These are phyloP conservation scores for Furcula furcula DNA, from an alignment of 2,888 invertebrate species.

Conservation along the genomic window DNA sequence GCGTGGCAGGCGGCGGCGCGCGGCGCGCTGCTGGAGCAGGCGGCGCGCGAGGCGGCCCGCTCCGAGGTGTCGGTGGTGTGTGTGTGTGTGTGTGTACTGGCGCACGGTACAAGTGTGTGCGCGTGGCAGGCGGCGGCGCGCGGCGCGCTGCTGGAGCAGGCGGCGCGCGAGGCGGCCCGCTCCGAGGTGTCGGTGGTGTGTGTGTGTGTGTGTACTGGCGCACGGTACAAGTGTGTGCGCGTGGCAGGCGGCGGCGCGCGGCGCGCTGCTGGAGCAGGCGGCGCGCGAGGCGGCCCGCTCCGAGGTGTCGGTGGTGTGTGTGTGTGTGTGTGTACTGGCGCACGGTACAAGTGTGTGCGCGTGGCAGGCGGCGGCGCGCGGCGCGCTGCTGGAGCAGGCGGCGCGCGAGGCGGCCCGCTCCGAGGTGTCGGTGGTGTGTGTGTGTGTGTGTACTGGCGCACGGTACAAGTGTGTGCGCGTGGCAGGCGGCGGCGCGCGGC, in stretches of 20 bases:
- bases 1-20: conserved; percentile 21
- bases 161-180: conserved; percentile 15
- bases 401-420: conserved; percentile 18
- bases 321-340: conserved; percentile 17
- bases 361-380: conserved; percentile 21
- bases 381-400: conserved; percentile 14
- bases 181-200: conserved; percentile 18
- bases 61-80: conserved; percentile 19
- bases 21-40: conserved; percentile 15
- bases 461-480: too few species aligned
- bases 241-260: conserved; percentile 23
- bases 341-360: conserved; percentile 16
- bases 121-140: conserved; percentile 20
- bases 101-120: conserved; percentile 17
- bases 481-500: conserved; percentile 21
- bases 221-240: too few species aligned
- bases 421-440: conserved; percentile 15
- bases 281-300: conserved; percentile 23
- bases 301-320: conserved; percentile 17
- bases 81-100: conserved; percentile 16
- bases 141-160: conserved; percentile 16
- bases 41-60: conserved; percentile 23
- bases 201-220: too few species aligned
- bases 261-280: conserved; percentile 15
- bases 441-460: too few species aligned